Conservation (phyloP, 2,888 invertebrate genomes). For the Aphidoletes aphidimyza region DNA sequence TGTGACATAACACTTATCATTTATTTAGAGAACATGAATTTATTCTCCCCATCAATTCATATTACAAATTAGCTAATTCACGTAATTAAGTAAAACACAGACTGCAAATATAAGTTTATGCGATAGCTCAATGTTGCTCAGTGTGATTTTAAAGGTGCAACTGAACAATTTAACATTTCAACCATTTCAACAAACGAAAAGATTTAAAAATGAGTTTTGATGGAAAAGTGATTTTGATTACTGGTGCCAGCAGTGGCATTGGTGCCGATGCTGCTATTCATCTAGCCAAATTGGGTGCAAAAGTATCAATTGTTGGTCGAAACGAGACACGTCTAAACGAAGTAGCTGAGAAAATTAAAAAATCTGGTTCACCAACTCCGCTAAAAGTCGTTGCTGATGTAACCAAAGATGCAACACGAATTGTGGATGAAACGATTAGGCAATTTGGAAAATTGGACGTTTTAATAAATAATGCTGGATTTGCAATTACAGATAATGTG, state of each 20-base stretch:
- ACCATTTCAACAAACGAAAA: neutral
- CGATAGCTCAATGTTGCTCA: too few relatives aligned
- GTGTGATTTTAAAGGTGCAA: too few relatives aligned
- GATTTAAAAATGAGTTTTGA: constrained; percentile 68
- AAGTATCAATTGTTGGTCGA: constrained; percentile 74
- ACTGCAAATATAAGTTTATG: too few relatives aligned
- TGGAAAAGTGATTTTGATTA: constrained; percentile 72
- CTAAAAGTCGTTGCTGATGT: constrained; percentile 68
- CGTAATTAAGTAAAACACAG: too few relatives aligned
- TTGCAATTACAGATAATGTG: constrained; percentile 68
- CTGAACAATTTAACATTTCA: neutral
- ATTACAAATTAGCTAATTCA: too few relatives aligned
- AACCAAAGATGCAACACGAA: constrained; percentile 70
- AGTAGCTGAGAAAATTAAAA: constrained; percentile 67
- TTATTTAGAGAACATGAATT: too few relatives aligned
- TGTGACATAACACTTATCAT: too few relatives aligned
- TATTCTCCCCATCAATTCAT: too few relatives aligned
- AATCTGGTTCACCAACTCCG: constrained; percentile 66
- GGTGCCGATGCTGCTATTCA: constrained; percentile 77
- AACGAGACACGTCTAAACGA: constrained; percentile 75
- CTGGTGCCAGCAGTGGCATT: constrained; percentile 81
- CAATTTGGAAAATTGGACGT: constrained; percentile 78
- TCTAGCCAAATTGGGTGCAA: constrained; percentile 75
- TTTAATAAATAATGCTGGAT: constrained; percentile 87
- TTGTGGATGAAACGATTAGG: constrained; percentile 75